phyloP scores from a whole-genome alignment of 1,140 invertebrate species.

The Eriosoma lanigerum region DNA sequence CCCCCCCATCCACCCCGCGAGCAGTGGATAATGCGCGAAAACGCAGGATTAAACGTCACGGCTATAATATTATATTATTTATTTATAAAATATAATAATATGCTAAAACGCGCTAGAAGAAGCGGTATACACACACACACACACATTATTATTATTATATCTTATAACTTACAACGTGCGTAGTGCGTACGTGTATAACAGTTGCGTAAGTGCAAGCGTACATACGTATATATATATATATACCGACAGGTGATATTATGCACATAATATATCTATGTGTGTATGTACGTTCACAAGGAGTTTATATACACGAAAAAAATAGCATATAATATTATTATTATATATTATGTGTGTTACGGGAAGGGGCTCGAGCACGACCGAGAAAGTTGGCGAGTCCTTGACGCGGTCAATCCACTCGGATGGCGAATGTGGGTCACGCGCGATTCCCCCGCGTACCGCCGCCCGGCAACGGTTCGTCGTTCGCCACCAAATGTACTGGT shows the following conservation, averaged over 20 bases:
- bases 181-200: not conserved
- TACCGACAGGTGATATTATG: conserved; percentile 35
- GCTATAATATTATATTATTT: no score
- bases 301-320: no score
- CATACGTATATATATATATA: not conserved
- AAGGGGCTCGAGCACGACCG: conserved; percentile 49
- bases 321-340: not conserved
- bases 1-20: no score
- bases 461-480: not conserved
- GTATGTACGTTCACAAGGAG: no score
- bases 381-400: conserved; percentile 52
- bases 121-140: no score
- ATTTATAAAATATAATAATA: no score
- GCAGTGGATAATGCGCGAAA: no score
- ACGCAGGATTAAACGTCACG: no score
- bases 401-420: conserved; percentile 51
- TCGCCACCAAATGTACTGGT: conserved; percentile 38
- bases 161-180: no score
- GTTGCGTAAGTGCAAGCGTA: conserved; percentile 3
- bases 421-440: conserved; percentile 50
- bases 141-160: no score
- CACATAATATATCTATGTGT: not conserved
- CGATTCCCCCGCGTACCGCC: not conserved
- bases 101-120: no score
- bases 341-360: not conserved